A percentile compares a stretch with the other conserved stretches of the same genome.
phyloP scores from a whole-genome alignment of 2,113 vertebrate genomes.

The Psittacus erithacus region DNA sequence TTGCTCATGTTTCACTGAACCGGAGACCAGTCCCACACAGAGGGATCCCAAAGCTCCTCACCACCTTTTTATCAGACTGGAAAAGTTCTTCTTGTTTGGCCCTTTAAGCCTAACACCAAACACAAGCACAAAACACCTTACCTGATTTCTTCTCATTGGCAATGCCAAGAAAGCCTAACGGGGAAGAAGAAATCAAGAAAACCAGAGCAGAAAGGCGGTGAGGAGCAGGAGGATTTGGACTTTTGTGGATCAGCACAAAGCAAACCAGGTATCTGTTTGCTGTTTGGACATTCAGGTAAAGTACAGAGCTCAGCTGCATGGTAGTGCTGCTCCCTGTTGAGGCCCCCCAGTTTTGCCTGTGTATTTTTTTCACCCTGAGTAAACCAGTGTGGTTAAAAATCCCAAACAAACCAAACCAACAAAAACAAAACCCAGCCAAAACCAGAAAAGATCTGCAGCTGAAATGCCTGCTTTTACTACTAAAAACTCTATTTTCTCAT shows the following conservation, averaged over 20 bases:
- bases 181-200: neutral
- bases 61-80: neutral
- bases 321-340: neutral
- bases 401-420: neutral
- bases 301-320: neutral
- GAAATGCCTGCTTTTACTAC: neutral
- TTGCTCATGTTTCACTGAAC: neutral
- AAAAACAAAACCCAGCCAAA: neutral
- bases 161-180: neutral
- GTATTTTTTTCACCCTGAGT: neutral
- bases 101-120: neutral
- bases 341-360: neutral
- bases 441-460: neutral
- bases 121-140: neutral
- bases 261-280: neutral
- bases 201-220: neutral
- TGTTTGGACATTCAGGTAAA: neutral
- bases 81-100: neutral
- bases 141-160: neutral
- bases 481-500: neutral
- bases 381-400: neutral
- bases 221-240: neutral
- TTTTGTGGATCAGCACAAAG: neutral
- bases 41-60: neutral
- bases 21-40: neutral